Conservation (phyloP, 1,140 invertebrate species). For the Bombus huntii region DNA sequence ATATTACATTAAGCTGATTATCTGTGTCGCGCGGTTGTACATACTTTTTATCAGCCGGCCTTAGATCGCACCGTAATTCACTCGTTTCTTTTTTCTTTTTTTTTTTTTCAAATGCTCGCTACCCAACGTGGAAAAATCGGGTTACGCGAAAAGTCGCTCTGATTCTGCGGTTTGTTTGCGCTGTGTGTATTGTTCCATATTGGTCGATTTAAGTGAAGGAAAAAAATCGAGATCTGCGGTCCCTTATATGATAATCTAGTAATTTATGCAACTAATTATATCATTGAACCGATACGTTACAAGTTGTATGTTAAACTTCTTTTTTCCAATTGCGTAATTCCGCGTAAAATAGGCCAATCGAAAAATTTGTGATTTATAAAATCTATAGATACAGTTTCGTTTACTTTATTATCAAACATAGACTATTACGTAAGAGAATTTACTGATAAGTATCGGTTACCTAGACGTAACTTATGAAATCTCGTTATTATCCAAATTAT, state of each 20-base stretch:
- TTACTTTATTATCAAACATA: too few relatives aligned
- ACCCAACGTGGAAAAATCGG: background rate
- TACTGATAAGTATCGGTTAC: too few relatives aligned
- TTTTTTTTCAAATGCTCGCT: background rate
- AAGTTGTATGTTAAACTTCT: too few relatives aligned
- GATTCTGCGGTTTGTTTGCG: background rate
- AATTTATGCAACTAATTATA: too few relatives aligned
- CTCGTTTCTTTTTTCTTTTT: background rate
- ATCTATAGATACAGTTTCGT: too few relatives aligned
- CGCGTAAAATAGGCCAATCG: too few relatives aligned
- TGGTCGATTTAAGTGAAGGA: background rate
- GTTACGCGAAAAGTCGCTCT: background rate
- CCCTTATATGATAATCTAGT: too few relatives aligned
- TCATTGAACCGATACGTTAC: too few relatives aligned
- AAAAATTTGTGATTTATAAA: too few relatives aligned
- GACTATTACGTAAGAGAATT: too few relatives aligned
- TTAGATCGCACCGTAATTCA: slow-evolving; percentile 23
- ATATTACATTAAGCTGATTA: slow-evolving; percentile 69
- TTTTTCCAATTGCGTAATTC: too few relatives aligned
- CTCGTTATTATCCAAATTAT: background rate
- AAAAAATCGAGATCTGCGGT: rapidly evolving
- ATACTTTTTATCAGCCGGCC: slow-evolving; percentile 38
- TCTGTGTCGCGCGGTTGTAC: slow-evolving; percentile 44
- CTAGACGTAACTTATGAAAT: too few relatives aligned
- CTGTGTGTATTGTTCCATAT: background rate